These are phyloP conservation scores for Temnothorax ravouxi DNA, from an alignment of 2,888 invertebrate genomes.

Conservation along the genomic window DNA sequence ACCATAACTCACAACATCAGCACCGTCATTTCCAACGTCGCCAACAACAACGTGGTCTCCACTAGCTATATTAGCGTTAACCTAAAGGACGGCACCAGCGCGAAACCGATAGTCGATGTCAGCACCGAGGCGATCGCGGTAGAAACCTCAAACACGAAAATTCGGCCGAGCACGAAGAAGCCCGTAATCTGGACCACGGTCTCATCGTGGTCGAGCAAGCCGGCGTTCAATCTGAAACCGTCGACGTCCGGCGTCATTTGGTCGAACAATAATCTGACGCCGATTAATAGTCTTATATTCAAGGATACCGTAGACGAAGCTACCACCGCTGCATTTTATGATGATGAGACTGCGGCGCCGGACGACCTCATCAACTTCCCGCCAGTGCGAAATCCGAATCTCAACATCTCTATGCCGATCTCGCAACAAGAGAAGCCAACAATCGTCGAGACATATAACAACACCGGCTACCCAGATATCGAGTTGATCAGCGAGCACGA, in stretches of 20 bases:
- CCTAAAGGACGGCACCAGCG: conserved; percentile 81
- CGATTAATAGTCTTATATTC: conserved; percentile 67
- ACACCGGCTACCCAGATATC: conserved; percentile 83
- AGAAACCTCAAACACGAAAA: not conserved
- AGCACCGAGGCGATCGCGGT: conserved; percentile 62
- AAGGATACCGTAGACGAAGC: conserved; percentile 65
- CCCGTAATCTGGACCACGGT: conserved; percentile 82
- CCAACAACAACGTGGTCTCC: conserved; percentile 81
- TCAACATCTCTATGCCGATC: conserved; percentile 90
- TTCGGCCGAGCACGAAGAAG: conserved; percentile 71
- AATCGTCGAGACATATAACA: conserved; percentile 86
- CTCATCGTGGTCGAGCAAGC: conserved; percentile 81
- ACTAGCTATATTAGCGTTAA: conserved; percentile 84
- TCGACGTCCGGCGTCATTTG: conserved; percentile 66
- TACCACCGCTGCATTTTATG: conserved; percentile 81
- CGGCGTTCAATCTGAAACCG: conserved; percentile 81
- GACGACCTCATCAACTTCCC: conserved; percentile 94
- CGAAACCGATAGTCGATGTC: conserved; percentile 66
- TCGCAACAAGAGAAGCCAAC: conserved; percentile 86
- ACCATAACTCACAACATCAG: conserved; percentile 85
- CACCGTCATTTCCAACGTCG: conserved; percentile 81
- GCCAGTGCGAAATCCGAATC: conserved; percentile 94
- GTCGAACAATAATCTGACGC: conserved; percentile 64
- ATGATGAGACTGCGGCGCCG: conserved; percentile 89
- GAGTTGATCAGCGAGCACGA: conserved; percentile 89